These are phyloP conservation scores for Enteromius paludinosus DNA, from an alignment of 2,797 vertebrate species.

Conservation along the genomic window DNA sequence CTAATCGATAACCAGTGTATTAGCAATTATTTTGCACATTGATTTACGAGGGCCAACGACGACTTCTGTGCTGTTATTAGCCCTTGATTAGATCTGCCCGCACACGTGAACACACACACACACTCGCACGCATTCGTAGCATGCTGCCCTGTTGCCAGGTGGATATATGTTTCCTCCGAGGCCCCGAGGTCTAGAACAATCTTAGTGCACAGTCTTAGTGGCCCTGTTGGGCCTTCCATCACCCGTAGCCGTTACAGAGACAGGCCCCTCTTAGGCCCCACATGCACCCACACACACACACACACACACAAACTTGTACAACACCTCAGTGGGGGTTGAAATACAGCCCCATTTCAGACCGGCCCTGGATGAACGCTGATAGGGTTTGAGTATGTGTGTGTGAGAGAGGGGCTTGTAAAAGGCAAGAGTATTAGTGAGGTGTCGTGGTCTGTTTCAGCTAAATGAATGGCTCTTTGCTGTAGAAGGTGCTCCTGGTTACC, in stretches of 20 bases:
- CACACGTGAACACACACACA: constrained; percentile 71
- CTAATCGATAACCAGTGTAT: constrained; percentile 99
- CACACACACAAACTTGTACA: constrained; percentile 42
- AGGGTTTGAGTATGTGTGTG: constrained; percentile 39
- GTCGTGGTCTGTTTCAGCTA: constrained; percentile 37
- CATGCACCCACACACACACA: constrained; percentile 34
- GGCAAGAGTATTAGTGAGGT: constrained; percentile 42
- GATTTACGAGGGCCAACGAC: constrained; percentile 94
- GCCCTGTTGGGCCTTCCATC: constrained; percentile 63
- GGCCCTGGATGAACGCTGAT: constrained; percentile 54
- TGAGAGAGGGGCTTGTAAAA: constrained; percentile 50
- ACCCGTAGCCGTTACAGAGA: constrained; percentile 57
- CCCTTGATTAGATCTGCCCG: constrained; percentile 94
- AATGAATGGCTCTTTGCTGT: constrained; percentile 42
- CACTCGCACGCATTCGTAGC: constrained; percentile 61
- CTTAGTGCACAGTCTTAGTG: constrained; percentile 81
- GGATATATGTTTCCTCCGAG: constrained; percentile 65
- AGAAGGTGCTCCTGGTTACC: constrained; percentile 40
- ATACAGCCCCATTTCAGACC: constrained; percentile 56
- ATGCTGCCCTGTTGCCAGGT: constrained; percentile 65
- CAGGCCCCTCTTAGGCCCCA: constrained; percentile 59
- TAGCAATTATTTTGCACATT: constrained; percentile 99
- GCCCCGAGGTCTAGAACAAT: constrained; percentile 89
- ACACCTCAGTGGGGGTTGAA: constrained; percentile 59
- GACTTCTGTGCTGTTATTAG: constrained; percentile 95